Evolutionary conservation across 1,140 invertebrate genomes (phyloP), one percentile per base, ranked within the genome.

Genomic region (Neodiprion fabricii): DNA sequence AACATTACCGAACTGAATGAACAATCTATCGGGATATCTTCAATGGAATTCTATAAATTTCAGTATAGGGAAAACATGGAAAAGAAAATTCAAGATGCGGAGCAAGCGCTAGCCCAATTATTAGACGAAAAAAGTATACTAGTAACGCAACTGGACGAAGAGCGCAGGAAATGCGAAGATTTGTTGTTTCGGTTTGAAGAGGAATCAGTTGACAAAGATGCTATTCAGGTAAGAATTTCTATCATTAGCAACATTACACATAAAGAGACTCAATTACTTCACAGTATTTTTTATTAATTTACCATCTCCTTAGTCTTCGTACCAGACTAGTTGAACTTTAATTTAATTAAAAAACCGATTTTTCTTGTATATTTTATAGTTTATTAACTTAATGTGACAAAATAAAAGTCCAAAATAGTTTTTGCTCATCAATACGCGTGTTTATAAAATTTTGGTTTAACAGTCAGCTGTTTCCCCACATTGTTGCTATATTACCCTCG

Each of bases 131-230:
- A 93, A 77, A 90, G 90, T 74, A 90, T 91, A 40, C 84, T 97
- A 23, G 84, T 88, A 68, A 88, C 90, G 66, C 92, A 94, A 78
- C 83, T 98, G 77, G 95, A 97, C 77, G 96, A 97, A 79, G 95
- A 97, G 80, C 93, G 91, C 81, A 93, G 95, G 81, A 97, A 96
- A 87, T 91, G 94, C 11, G 97, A 99, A 89, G 97, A 99, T 86
- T 89, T 98, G 68, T 92, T 96, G 82, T 98, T 98, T 84, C 92
- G 94, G 61, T 93, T 96, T 76, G 97, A 98, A 89, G 97, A 98
- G 86, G 96, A 96, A 80, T 93, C 91, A 48, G 92, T 96, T 78
- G 90, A 89, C 81, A 94, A 94, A 87, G 91, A 92, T 80, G 94
- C 96, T 82, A 90, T 96, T 84, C 93, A 96, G 92, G 95, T 96